phyloP scores from a whole-genome alignment of 2,888 invertebrate genomes.

The Labia minor region DNA sequence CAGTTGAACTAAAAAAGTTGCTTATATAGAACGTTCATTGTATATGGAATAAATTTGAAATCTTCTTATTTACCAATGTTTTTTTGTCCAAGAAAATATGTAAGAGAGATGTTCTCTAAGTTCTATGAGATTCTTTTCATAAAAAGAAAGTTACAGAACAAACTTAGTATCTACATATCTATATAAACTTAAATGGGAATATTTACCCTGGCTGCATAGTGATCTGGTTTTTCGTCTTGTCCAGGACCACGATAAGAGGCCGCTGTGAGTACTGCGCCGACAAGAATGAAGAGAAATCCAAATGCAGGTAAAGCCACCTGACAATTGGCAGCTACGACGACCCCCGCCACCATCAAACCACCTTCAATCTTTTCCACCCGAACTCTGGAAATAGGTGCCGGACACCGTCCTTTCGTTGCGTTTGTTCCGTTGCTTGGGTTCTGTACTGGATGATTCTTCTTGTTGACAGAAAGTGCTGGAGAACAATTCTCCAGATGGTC shows the following conservation, averaged over 20 bases:
- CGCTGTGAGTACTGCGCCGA: slow-evolving; percentile 60
- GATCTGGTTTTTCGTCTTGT: slow-evolving; percentile 58
- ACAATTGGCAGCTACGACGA: slow-evolving; percentile 65
- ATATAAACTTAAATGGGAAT: no score
- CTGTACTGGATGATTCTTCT: neutral
- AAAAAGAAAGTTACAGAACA: no score
- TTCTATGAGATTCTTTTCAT: no score
- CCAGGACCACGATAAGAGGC: slow-evolving; percentile 43
- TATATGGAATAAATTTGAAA: no score
- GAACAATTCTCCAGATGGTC: neutral
- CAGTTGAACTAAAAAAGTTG: no score
- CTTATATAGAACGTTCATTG: no score
- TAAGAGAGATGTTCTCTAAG: no score
- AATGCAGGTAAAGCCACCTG: slow-evolving; percentile 66
- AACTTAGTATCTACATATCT: no score
- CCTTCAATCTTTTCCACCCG: slow-evolving; percentile 67
- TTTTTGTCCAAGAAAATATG: no score
- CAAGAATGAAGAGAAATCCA: slow-evolving; percentile 62
- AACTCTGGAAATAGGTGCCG: slow-evolving; percentile 55
- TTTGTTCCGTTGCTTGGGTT: neutral
- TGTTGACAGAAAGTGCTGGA: neutral
- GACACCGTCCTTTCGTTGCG: slow-evolving; percentile 40
- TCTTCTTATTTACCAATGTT: no score
- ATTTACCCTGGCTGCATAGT: slow-evolving; percentile 49
- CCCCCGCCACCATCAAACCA: slow-evolving; percentile 63